Evolutionary conservation across 2,888 invertebrate genomes (phyloP).

Genomic region (Muschampia plurimacula): DNA sequence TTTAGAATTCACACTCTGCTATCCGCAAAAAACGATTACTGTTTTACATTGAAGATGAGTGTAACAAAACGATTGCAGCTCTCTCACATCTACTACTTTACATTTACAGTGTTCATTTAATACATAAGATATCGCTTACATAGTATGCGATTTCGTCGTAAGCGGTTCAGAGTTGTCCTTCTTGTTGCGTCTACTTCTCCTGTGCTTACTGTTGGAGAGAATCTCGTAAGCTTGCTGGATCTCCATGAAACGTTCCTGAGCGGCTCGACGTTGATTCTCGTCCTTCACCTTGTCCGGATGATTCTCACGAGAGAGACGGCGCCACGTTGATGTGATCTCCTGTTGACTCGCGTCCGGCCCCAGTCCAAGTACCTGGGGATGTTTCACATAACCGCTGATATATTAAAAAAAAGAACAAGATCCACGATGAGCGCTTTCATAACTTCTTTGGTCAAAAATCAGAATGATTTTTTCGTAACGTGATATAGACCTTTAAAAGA

Average conservation of each 20-base stretch:
- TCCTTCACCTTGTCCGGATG: constrained; percentile 97
- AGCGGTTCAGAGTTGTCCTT: constrained; percentile 84
- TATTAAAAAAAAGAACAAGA: no score
- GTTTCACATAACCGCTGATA: not conserved
- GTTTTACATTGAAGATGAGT: no score
- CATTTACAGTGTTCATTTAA: no score
- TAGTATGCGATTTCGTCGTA: constrained; percentile 8
- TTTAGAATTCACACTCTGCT: no score
- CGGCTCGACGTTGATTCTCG: constrained; percentile 87
- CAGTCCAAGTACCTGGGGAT: constrained; percentile 88
- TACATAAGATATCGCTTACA: no score
- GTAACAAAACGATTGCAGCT: no score
- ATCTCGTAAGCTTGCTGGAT: constrained; percentile 97
- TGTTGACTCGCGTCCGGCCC: constrained; percentile 93
- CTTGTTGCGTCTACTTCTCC: constrained; percentile 90
- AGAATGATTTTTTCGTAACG: no score
- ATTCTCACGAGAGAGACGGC: constrained; percentile 92
- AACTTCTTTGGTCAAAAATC: no score
- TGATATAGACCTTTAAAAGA: no score
- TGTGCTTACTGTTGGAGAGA: constrained; percentile 92
- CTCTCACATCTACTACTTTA: no score
- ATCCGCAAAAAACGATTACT: no score
- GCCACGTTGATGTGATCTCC: constrained; percentile 93
- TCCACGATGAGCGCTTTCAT: no score
- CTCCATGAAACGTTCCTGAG: constrained; percentile 96